Base-by-base conservation (phyloP, 2,113 vertebrate species). In the Neogale vison region DNA sequence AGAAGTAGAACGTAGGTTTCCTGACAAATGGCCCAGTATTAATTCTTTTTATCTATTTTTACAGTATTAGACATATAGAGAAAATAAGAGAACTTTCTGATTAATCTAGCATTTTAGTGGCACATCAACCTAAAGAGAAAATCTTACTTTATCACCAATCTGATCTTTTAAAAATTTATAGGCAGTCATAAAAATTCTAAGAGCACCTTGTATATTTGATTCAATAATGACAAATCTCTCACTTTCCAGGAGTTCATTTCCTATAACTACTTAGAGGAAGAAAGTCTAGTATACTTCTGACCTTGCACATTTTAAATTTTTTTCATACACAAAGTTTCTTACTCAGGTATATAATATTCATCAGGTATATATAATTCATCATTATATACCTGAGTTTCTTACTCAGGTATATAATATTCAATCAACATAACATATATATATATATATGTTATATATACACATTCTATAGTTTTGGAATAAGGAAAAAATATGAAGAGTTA, bases 41-140 rank as follows among this genome's bases (percentile, higher is more conserved):
- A 81, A 94, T 89, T 93, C 20, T 79, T 8, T 72, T 88, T 1
- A 83, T 31, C 26, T 85, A 34, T 31, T 79, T 90, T 92, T 82
- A 47, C 71, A 31, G 59, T 88, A 79, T 86, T 23, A 92, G 47
- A 79, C 4, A 85, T 26, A 39, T 0, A 88, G 80, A 24, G 12
- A 71, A 15, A 95, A 82, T 24, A 36, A 82, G 92, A 95, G 34
- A 85, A 67, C 47, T 88, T 36, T 71, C 57, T 61, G 29, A 36
- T 26, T 84, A 52, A 50, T 45, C 17, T 29, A 57, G 47, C 45
- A 81, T 91, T 94, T 87, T 93, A 97, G 88, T 85, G 50, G 6
- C 15, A 90, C 59, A 65, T 94, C 83, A 90, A 69, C 59, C 45
- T 82, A 95, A 52, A 84, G 52, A 87, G 55, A 88, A 97, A 90